A percentile compares a stretch with the other conserved stretches of the same genome.
Conservation (phyloP, 2,888 invertebrate species). For the Pyrgus malvae region DNA sequence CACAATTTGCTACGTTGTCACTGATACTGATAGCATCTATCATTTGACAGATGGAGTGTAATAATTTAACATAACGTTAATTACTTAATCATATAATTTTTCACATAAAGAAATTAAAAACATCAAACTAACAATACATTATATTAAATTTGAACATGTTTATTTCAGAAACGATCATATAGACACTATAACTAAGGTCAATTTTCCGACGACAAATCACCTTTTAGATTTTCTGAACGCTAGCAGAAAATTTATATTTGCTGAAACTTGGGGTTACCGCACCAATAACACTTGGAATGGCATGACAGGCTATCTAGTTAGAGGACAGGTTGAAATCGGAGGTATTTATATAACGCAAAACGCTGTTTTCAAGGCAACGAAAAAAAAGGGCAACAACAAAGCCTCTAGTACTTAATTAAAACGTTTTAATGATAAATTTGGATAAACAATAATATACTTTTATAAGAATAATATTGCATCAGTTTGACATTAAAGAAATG, state of each 20-base stretch:
- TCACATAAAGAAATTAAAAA: not conserved
- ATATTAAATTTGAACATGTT: too few species aligned
- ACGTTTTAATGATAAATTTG: too few species aligned
- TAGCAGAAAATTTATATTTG: slow-evolving; percentile 73
- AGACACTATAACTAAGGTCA: slow-evolving; percentile 85
- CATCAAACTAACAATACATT: too few species aligned
- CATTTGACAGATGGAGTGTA: slow-evolving; percentile 84
- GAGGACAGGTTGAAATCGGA: slow-evolving; percentile 83
- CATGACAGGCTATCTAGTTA: slow-evolving; percentile 83
- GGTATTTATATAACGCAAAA: slow-evolving; percentile 56
- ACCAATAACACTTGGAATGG: slow-evolving; percentile 84
- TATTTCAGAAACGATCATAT: slow-evolving; percentile 64
- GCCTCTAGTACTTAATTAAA: too few species aligned
- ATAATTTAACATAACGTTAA: slow-evolving; percentile 37
- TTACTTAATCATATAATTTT: not conserved
- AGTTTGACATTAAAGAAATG: too few species aligned
- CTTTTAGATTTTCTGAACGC: slow-evolving; percentile 82
- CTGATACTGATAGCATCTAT: slow-evolving; percentile 80
- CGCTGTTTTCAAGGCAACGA: not conserved
- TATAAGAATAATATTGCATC: too few species aligned
- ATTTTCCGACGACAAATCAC: slow-evolving; percentile 82
- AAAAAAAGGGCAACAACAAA: not conserved
- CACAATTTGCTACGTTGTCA: slow-evolving; percentile 81
- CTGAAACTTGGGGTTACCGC: slow-evolving; percentile 83
- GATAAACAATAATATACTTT: too few species aligned